Evolutionary conservation across 2,888 invertebrate genomes (phyloP).

Genomic region (Mycalesis mineus): DNA sequence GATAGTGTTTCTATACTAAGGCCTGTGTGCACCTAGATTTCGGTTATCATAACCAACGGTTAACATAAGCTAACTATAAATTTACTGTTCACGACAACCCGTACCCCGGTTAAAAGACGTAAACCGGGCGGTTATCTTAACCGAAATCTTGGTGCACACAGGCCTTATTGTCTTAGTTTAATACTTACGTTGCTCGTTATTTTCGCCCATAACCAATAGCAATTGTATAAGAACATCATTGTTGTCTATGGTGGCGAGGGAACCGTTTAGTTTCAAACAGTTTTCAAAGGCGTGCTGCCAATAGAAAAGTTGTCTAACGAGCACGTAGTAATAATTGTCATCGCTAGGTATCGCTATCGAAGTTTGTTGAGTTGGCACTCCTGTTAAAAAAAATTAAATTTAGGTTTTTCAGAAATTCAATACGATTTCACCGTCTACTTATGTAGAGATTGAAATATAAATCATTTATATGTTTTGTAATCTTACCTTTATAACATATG

Average conservation of each 20-base stretch:
- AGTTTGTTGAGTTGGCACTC: constrained; percentile 32
- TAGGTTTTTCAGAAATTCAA: no score
- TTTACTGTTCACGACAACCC: no score
- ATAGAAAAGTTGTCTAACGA: constrained; percentile 51
- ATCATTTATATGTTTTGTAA: no score
- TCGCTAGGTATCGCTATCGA: constrained; percentile 51
- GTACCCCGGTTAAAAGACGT: no score
- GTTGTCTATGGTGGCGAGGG: constrained; percentile 53
- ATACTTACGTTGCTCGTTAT: constrained; percentile 60
- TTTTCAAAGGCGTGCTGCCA: constrained; percentile 70
- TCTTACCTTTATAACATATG: constrained; percentile 66
- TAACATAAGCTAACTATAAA: no score
- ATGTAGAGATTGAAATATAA: not conserved
- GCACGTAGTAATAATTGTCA: constrained; percentile 57
- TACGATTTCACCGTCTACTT: no score
- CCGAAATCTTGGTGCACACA: no score
- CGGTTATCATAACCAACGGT: no score
- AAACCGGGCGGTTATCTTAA: no score
- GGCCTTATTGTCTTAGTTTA: no score
- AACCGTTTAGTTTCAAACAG: constrained; percentile 59
- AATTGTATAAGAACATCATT: constrained; percentile 55
- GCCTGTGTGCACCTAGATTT: no score
- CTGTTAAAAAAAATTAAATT: constrained; percentile 32
- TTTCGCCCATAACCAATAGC: constrained; percentile 64
- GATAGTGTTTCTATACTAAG: no score